Evolutionary conservation across 2,888 invertebrate genomes (phyloP).

Genomic region (Mythimna ferrago): DNA sequence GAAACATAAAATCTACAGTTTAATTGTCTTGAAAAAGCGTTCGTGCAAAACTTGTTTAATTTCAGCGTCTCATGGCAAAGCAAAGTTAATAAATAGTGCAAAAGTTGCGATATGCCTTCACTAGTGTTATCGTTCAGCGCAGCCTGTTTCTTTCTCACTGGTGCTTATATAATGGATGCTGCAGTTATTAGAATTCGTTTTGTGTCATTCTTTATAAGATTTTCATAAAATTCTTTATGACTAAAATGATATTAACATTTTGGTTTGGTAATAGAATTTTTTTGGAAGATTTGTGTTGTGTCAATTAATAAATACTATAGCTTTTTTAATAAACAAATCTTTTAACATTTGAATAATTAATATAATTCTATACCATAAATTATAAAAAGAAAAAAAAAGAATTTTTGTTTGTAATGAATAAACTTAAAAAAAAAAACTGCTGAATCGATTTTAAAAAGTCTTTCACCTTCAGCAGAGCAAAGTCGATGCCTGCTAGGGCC

Average conservation of each 20-base stretch:
- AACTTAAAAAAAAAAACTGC: no score
- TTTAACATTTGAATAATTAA: no score
- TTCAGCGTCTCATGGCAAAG: conserved; percentile 47
- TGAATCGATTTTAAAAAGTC: no score
- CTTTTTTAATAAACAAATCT: no score
- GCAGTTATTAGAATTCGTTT: conserved; percentile 10
- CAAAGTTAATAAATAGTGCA: conserved; percentile 49
- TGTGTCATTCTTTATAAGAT: neutral
- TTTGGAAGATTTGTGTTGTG: neutral
- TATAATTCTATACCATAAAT: no score
- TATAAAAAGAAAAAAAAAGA: no score
- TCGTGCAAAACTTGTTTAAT: conserved; percentile 49
- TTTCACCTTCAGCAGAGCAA: no score
- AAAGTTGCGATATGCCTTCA: conserved; percentile 45
- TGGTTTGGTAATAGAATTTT: neutral
- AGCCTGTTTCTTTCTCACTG: conserved; percentile 33
- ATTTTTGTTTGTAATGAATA: no score
- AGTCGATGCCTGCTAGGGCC: no score
- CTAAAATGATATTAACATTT: neutral
- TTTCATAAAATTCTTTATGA: neutral
- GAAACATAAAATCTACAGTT: conserved; percentile 28
- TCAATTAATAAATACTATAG: no score
- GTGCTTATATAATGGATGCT: conserved; percentile 20
- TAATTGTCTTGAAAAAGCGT: conserved; percentile 35
- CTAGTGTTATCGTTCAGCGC: conserved; percentile 14